Evolutionary conservation across 1,140 invertebrate genomes (phyloP), one percentile per base, ranked within the genome.

Genomic region (Arctopsyche grandis): DNA sequence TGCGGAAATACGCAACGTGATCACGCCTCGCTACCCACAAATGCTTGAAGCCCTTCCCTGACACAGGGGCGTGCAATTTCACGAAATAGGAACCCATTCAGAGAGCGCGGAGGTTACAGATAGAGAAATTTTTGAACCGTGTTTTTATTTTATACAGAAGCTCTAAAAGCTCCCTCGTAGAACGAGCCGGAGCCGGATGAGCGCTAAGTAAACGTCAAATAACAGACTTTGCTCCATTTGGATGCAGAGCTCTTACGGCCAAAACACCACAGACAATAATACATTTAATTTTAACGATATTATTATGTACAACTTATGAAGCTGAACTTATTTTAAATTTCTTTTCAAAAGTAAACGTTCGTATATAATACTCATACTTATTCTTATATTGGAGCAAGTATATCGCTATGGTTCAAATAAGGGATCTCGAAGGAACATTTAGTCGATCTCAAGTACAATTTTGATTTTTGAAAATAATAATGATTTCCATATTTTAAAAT

Each of bases 1-100:
- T 71, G 69, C 69, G 69, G 44, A 71, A 71, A 71, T 71, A 71
- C 69, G 43, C 69, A 46, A 46, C 71, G 16, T 74, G 46, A 74
- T 48, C 71, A 74, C 48, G 71, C 71, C 38, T 56, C 44, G 48
- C 9, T 74, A 48, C 48, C 22, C 44, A 26, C 24, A 74, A 74
- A 74, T 48, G 48, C 71, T 74, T 21, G 9, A 26, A 19, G 48
- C 71, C 44, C 26, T 56, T n/a, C 24, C 52, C 48, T 21, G 38
- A 52, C 26, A 24, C 38, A 46, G 16, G n/a, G 38, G 12, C 48
- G 71, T 19, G 48, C 44, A 74, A 74, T 56, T 48, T 46, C 22
- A 46, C 71, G 48, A 52, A 74, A 74, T 74, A 46, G 48, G 16
- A 74, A 74, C 24, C 48, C 48, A 71, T 56, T 74, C 43, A 26